These are phyloP conservation scores for Geococcyx californianus DNA, from an alignment of 2,113 vertebrate genomes.

Conservation along the genomic window DNA sequence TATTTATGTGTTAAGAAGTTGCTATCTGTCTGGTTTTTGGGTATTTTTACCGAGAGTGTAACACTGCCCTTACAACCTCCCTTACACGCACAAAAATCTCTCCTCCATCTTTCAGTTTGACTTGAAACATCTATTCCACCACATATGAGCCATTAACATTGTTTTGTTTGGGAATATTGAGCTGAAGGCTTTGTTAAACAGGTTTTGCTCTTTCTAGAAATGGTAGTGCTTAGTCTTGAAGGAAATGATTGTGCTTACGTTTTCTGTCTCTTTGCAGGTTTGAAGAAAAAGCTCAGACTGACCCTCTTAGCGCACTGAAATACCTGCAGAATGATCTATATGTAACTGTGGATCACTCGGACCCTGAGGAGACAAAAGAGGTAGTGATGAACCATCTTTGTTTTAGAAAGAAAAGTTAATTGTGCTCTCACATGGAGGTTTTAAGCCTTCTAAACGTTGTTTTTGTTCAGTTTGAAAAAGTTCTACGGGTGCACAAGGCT, in stretches of 20 bases:
- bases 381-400: slow-evolving; percentile 61
- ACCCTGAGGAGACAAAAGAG: slow-evolving; percentile 97
- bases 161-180: neutral
- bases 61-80: neutral
- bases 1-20: neutral
- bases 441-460: neutral
- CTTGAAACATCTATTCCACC: neutral
- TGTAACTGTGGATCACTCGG: slow-evolving; percentile 95
- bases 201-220: neutral
- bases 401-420: neutral
- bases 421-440: neutral
- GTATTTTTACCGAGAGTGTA: neutral
- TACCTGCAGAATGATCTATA: slow-evolving; percentile 98
- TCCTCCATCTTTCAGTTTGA: neutral
- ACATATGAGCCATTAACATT: fast-evolving
- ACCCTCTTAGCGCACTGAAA: slow-evolving; percentile 93
- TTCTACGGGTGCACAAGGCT: neutral
- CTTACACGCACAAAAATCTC: fast-evolving
- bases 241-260: neutral
- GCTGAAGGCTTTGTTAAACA: neutral
- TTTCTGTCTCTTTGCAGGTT: slow-evolving; percentile 80
- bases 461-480: neutral
- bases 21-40: neutral
- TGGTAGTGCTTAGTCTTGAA: neutral
- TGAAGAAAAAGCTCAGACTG: slow-evolving; percentile 96